These are phyloP conservation scores for Spilarctia lutea DNA, from an alignment of 2,888 invertebrate species.

Conservation along the genomic window DNA sequence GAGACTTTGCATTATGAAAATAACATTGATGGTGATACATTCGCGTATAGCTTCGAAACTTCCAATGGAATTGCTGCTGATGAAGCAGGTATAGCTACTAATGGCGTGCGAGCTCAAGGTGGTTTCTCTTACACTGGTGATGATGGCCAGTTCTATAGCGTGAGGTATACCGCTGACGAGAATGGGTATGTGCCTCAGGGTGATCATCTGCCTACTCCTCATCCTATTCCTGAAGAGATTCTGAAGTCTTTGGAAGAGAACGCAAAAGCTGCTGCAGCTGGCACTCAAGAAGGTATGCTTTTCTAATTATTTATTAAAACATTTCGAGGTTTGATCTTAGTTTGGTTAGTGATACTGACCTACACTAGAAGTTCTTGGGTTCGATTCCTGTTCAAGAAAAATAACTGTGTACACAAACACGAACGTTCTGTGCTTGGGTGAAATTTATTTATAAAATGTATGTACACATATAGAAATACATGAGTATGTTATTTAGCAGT, in stretches of 20 bases:
- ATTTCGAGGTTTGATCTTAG: background rate
- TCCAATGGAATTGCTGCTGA: slow-evolving; percentile 82
- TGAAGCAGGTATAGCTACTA: slow-evolving; percentile 77
- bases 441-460: background rate
- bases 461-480: background rate
- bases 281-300: slow-evolving; percentile 78
- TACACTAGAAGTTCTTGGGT: background rate
- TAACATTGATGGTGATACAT: slow-evolving; percentile 77
- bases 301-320: background rate
- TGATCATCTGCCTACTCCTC: slow-evolving; percentile 79
- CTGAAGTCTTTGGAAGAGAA: slow-evolving; percentile 78
- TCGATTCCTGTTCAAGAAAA: background rate
- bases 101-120: slow-evolving; percentile 80
- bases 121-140: slow-evolving; percentile 79
- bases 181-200: slow-evolving; percentile 79
- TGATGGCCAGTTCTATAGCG: slow-evolving; percentile 75
- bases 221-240: slow-evolving; percentile 80
- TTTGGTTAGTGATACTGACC: background rate
- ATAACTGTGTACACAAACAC: background rate
- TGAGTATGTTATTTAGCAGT: background rate
- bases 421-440: background rate
- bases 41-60: slow-evolving; percentile 78
- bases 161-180: slow-evolving; percentile 81
- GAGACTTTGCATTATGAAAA: slow-evolving; percentile 75
- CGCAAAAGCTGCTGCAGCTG: slow-evolving; percentile 78